Percentiles rank a stretch among this genome's conserved stretches.
phyloP scores from a whole-genome alignment of 2,797 vertebrate species.

The Dromococcyx pavoninus region DNA sequence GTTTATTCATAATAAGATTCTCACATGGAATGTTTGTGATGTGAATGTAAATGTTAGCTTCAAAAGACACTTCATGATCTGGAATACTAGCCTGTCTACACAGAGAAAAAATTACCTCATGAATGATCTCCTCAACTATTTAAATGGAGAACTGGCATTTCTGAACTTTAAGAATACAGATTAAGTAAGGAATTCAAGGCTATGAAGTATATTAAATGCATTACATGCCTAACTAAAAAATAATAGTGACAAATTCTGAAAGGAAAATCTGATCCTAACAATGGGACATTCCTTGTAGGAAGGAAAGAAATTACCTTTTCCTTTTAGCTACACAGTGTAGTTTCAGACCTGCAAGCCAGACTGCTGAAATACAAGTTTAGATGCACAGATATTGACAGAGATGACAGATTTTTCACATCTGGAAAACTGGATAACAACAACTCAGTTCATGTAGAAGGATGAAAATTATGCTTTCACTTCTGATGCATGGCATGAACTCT shows the following conservation, averaged over 20 bases:
- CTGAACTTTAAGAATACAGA: neutral
- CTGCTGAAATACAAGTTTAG: constrained; percentile 64
- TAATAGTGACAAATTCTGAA: constrained; percentile 55
- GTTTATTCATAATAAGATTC: neutral
- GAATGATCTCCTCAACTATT: neutral
- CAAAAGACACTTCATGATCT: neutral
- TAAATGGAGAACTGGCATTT: neutral
- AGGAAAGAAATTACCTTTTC: constrained; percentile 68
- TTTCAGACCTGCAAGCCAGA: constrained; percentile 52
- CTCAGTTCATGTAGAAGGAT: constrained; percentile 66
- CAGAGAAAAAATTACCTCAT: neutral
- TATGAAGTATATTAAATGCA: constrained; percentile 19
- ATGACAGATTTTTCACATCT: constrained; percentile 75
- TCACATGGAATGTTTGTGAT: neutral
- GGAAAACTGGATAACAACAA: constrained; percentile 75
- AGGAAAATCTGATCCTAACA: constrained; percentile 36
- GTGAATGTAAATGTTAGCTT: neutral
- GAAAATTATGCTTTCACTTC: constrained; percentile 71
- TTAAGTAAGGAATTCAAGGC: neutral
- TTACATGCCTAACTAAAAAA: constrained; percentile 64
- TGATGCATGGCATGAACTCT: constrained; percentile 55
- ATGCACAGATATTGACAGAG: constrained; percentile 49
- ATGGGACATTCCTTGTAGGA: constrained; percentile 20
- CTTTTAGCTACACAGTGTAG: constrained; percentile 51
- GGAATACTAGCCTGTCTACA: neutral